Evolutionary conservation across 2,113 vertebrate species (phyloP), one percentile per base, ranked within the genome.

Genomic region (Probosciger aterrimus): DNA sequence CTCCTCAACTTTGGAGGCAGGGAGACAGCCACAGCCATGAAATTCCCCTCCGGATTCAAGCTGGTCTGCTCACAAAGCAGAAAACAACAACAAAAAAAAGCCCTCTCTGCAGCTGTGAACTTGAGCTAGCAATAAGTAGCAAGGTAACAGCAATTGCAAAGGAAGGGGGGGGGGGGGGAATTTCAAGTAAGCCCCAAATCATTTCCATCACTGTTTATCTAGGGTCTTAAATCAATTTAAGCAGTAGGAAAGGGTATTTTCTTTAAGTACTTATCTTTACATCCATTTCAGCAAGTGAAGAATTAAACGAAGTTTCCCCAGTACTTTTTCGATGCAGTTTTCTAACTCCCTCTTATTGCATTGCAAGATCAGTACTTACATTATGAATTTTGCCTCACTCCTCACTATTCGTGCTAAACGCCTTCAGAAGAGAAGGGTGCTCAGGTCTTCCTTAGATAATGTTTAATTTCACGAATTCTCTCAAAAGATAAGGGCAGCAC

Each of bases 111-210:
- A 92, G 83, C 83, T 92, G 62, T 57, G 65, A 92, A 85, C n/a
- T 88, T 65, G n/a, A 91, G 68, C 75, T 82, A 83, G 53, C 15
- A 88, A 55, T 71, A 67, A 68, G 88, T n/a, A 80, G 65, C 80
- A 90, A 95, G 81, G 84, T 96, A 96, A 85, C n/a, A 95, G 84
- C 57, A 87, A 88, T 69, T 11, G 4, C 23, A 80, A 64, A 94
- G 60, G 30, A 75, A 79, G 6, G 46, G 18, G 43, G 27, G 2
- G 27, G 2, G 19, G 14, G 18, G 6, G 3, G 25, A 28, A 39
- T 43, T 7, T 68, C 53, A 49, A 69, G 41, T 39, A 64, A 74
- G 31, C 11, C 14, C 37, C 44, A 88, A 89, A 46, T 15, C 8
- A n/a, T 23, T 78, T 67, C 41, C 7, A 10, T 63, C 7, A 0